Conservation (phyloP, 2,797 vertebrate species). For the Geotria australis region DNA sequence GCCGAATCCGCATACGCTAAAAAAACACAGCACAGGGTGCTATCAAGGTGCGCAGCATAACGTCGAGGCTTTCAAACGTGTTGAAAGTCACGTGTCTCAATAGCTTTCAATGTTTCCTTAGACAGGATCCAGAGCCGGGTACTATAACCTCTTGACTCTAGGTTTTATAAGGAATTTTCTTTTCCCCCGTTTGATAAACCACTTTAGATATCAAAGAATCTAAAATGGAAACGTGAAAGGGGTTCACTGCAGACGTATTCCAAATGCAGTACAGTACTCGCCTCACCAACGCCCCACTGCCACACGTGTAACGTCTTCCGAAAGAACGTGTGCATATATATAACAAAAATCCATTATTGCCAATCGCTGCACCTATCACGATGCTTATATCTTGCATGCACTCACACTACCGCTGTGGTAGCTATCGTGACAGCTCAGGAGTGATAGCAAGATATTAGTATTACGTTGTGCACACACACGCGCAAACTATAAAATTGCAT, state of each 20-base stretch:
- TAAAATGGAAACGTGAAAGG: slow-evolving; percentile 3
- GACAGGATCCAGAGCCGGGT: slow-evolving; percentile 11
- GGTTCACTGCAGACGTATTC: slow-evolving; percentile 1
- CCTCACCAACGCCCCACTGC: no score
- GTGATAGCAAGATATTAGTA: no score
- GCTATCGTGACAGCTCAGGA: no score
- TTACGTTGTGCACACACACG: no score
- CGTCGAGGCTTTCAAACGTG: not conserved
- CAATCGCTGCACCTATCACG: no score
- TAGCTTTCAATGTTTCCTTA: slow-evolving; percentile 7
- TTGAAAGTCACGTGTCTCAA: not conserved
- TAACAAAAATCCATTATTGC: no score
- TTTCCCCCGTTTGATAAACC: slow-evolving; percentile 13
- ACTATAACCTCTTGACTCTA: slow-evolving; percentile 6
- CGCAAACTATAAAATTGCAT: no score
- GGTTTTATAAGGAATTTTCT: slow-evolving; percentile 10
- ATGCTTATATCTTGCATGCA: no score
- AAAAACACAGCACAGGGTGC: not conserved
- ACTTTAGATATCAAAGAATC: slow-evolving; percentile 9
- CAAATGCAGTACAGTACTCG: no score
- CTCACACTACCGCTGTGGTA: no score
- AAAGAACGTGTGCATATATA: no score
- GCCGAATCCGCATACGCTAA: not conserved
- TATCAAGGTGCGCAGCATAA: slow-evolving; percentile 2
- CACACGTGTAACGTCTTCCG: no score